Evolutionary conservation across 2,888 invertebrate genomes (phyloP), one percentile per base, ranked within the genome.

Genomic region (Orchestes rusci): DNA sequence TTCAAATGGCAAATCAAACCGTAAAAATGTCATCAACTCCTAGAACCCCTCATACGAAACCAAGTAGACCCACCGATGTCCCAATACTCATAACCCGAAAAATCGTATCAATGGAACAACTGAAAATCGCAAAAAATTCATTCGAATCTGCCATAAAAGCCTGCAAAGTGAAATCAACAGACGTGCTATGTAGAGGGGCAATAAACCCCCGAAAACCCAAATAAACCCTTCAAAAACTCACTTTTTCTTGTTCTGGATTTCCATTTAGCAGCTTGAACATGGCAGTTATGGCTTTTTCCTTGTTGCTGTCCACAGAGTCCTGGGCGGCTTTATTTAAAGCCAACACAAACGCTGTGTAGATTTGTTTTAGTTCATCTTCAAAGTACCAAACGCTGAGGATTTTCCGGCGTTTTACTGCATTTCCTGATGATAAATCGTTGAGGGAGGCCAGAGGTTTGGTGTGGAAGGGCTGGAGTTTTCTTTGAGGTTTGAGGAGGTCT

Each of bases 181-280:
- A n/a, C n/a, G n/a, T n/a, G n/a, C n/a, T n/a, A n/a, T n/a, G n/a
- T n/a, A n/a, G n/a, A n/a, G n/a, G n/a, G n/a, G n/a, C n/a, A n/a
- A n/a, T n/a, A n/a, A n/a, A n/a, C n/a, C n/a, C n/a, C n/a, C n/a
- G n/a, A n/a, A n/a, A n/a, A n/a, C n/a, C n/a, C n/a, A n/a, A n/a
- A n/a, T n/a, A n/a, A n/a, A n/a, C n/a, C n/a, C n/a, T n/a, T n/a
- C n/a, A n/a, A n/a, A n/a, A n/a, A n/a, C n/a, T n/a, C 66, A 86
- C 85, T 73, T 82, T 82, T 67, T 93, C 92, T 62, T 87, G 83
- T 63, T 94, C 93, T 0, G 87, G 80, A 65, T 89, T 85, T 34
- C 79, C 79, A 56, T 79, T 75, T 19, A 94, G 67, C 13, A 94
- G 66, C 54, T 84, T 82, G 16, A 78, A 81, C 75, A 90, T 77